Evolutionary conservation across 2,113 vertebrate genomes (phyloP), one percentile per base, ranked within the genome.

Genomic region (Felis chaus): DNA sequence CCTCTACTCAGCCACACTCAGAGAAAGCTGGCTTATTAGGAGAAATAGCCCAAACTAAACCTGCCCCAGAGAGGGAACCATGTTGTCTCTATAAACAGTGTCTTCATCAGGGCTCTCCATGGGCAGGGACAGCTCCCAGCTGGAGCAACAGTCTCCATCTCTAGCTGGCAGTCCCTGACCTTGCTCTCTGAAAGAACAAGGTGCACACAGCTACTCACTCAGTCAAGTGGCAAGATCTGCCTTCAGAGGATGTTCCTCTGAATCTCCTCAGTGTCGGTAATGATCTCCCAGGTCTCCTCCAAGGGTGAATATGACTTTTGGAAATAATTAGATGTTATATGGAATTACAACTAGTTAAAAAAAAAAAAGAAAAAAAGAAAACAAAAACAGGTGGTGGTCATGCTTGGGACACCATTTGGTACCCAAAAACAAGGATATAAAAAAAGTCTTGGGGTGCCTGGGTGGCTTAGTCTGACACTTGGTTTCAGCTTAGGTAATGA

Each of bases 291-390:
- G n/a, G 16, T 71, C 57, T 63, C 88, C 91, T 31, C 84, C 36
- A 31, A 31, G 27, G 18, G 4, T 27, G 10, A 81, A 69, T 73
- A 78, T 4, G 23, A 87, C 87, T 97, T 94, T 63, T 36, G 12
- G 69, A 98, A 93, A 91, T 79, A 86, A 82, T 57, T 29, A 50
- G 4, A 93, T 68, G 7, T 84, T 76, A 94, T 33, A 29, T 57
- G 63, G 41, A 84, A 95, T 84, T 39, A 76, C 11, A 88, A 78
- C 9, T 55, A 80, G 61, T 61, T 68, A n/a, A 45, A 89, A 36
- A 36, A 36, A 36, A 36, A 36, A 36, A 13, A 74, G 69, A 39
- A 79, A 15, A 29, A 63, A 57, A 13, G 66, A 1, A 13, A 78
- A n/a, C 2, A 14, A 25, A 36, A 21, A 15, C 16, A 8, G 18